Percentiles rank a stretch among this genome's conserved stretches.
Conservation (phyloP, 2,113 vertebrate species). For the Eptesicus fuscus region DNA sequence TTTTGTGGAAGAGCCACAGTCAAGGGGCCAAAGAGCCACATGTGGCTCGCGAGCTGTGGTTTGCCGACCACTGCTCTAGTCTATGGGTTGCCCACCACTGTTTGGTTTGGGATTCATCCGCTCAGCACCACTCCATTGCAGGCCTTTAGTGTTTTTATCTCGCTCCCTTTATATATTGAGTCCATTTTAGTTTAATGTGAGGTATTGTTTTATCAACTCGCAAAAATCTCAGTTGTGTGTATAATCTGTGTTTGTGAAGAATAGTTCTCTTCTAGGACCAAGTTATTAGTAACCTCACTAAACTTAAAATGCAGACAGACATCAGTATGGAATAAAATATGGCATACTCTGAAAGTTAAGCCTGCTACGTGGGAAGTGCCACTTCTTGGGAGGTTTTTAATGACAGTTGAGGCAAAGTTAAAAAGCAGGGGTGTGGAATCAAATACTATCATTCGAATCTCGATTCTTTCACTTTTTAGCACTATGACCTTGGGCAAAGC, state of each 20-base stretch:
- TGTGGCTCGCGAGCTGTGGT: too few species aligned
- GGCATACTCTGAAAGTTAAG: not conserved
- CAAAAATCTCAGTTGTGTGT: not conserved
- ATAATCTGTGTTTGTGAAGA: not conserved
- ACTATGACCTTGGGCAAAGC: not conserved
- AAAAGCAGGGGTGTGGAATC: not conserved
- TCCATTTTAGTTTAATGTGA: not conserved
- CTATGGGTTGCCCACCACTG: not conserved
- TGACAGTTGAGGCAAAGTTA: not conserved
- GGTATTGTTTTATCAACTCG: not conserved
- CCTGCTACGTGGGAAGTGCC: not conserved
- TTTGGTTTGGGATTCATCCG: not conserved
- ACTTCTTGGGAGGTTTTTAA: constrained; percentile 12
- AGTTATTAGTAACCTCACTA: not conserved
- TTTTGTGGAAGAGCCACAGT: too few species aligned
- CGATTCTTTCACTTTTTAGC: not conserved
- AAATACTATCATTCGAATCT: constrained; percentile 1
- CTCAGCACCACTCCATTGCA: not conserved
- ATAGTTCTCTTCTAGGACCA: not conserved
- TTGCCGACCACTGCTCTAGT: too few species aligned
- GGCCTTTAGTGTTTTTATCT: not conserved
- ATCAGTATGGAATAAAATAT: not conserved
- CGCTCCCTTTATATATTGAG: not conserved
- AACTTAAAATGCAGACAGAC: not conserved
- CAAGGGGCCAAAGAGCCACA: too few species aligned